phyloP scores from a whole-genome alignment of 2,797 vertebrate species.

The Sebastes oblongus region DNA sequence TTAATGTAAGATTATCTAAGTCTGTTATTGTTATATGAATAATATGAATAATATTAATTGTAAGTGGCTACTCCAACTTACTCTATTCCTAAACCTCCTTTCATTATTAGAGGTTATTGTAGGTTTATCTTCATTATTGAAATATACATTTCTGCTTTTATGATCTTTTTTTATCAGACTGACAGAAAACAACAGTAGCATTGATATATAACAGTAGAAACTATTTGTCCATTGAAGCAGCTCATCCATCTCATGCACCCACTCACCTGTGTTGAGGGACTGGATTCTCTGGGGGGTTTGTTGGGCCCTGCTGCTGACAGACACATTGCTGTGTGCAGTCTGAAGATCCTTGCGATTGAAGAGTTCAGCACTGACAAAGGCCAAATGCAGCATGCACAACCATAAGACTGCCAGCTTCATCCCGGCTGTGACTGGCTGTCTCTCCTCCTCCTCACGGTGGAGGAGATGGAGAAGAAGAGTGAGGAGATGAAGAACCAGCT shows the following conservation, averaged over 20 bases:
- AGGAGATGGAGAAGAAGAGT: no score
- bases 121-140: background rate
- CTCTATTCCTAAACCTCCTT: no score
- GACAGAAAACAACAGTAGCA: background rate
- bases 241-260: background rate
- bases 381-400: conserved; percentile 34
- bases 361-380: background rate
- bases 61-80: no score
- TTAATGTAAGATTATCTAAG: background rate
- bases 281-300: background rate
- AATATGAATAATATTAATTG: no score
- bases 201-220: no score
- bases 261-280: conserved; percentile 47
- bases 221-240: no score
- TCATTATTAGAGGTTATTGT: background rate
- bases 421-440: background rate
- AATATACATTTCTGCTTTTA: background rate
- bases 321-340: rapidly evolving
- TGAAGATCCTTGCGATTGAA: background rate
- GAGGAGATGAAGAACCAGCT: background rate
- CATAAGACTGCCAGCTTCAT: conserved; percentile 42
- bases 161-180: background rate
- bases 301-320: background rate
- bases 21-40: no score
- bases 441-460: background rate